phyloP scores from a whole-genome alignment of 2,797 vertebrate genomes.

The Coregonus suidteri region DNA sequence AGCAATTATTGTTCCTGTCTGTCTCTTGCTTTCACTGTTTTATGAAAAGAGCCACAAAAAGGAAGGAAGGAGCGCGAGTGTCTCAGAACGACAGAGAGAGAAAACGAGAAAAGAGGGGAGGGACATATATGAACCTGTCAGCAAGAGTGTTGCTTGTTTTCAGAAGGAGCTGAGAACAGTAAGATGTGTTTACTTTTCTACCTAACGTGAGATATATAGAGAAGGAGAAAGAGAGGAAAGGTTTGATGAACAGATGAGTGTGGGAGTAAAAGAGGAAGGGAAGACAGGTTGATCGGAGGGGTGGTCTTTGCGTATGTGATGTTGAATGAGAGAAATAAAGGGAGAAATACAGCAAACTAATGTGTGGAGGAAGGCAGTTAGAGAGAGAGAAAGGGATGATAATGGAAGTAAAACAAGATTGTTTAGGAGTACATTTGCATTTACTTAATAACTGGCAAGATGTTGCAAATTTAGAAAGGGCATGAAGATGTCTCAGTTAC shows the following conservation, averaged over 20 bases:
- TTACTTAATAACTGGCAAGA: neutral
- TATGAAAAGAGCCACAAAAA: constrained; percentile 80
- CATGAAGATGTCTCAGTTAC: neutral
- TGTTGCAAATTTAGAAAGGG: neutral
- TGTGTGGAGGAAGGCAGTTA: neutral
- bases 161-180: constrained; percentile 63
- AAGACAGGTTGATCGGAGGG: constrained; percentile 11
- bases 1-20: constrained; percentile 67
- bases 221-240: neutral
- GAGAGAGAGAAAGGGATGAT: neutral
- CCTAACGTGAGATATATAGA: constrained; percentile 43
- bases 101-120: constrained; percentile 41
- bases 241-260: constrained; percentile 24
- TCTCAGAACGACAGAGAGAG: constrained; percentile 41
- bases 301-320: constrained; percentile 23
- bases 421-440: neutral
- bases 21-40: constrained; percentile 80
- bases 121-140: constrained; percentile 39
- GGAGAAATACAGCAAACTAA: neutral
- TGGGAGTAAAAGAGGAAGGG: constrained; percentile 20
- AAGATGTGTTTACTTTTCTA: constrained; percentile 61
- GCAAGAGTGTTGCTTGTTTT: constrained; percentile 56
- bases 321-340: constrained; percentile 1
- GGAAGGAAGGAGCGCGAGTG: constrained; percentile 73
- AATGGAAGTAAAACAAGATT: neutral